Base-by-base conservation (phyloP, 1,140 invertebrate species). In the Xylocopa sonorina region DNA sequence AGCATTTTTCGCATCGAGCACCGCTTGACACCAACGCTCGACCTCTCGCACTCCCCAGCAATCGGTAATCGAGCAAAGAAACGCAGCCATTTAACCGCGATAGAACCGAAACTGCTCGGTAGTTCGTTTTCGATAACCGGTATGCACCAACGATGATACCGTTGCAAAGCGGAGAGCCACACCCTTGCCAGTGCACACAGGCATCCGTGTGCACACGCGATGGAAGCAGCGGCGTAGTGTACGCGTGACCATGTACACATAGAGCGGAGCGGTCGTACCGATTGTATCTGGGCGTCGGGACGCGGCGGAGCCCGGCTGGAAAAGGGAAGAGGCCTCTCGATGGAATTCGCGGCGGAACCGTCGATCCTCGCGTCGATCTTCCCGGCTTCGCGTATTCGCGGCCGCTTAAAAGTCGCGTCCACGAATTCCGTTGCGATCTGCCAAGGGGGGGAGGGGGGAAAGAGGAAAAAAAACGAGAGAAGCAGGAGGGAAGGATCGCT, bases 101-200 rank as follows among this genome's bases (percentile, higher is more conserved):
- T n/a, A n/a, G n/a, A 41, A 3, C 29, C 38, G 32, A 79, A 79
- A 79, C 66, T 32, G 12, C 0, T 2, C 12, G 32, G 9, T 58
- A 72, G 50, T 81, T 86, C 72, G 81, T 87, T 89, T 74, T 78
- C 76, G 88, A 89, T 86, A 84, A 88, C 86, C 85, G 84, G 76
- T 86, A 86, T 90, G 82, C 81, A 83, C 68, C 63, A 64, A 78
- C 88, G 88, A 90, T 90, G 89, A 91, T 91, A 91, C 90, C 89
- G 89, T 91, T 91, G 90, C 86, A 78, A 87, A 75, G 74, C 78
- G 62, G 80, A 69, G 82, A 88, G 90, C 90, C 90, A 91, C 90
- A 89, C 90, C 90, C 87, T 90, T 82, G 78, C 76, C 77, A 82
- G 84, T 83, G 81, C 73, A 75, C 72, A 83, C 84, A 80, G 68